Base-by-base conservation (phyloP, 2,797 vertebrate species). In the Sparidentex hasta region DNA sequence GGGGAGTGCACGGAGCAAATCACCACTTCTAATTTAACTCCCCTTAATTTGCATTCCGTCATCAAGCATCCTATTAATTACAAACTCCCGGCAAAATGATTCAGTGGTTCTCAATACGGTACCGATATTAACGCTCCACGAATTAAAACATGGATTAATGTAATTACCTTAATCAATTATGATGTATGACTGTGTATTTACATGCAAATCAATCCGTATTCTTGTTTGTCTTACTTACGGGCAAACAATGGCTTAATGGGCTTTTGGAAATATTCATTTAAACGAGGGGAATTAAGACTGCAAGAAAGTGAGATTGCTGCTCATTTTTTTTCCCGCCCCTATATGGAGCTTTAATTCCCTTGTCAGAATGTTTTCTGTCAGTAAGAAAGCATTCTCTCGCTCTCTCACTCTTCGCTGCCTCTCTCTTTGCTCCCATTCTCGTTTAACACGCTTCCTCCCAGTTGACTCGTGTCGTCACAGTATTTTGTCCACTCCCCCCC, bases 61-160 rank as follows among this genome's bases (percentile, higher is more conserved):
- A 84, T 79, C 76, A 84, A 72, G 73, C 76, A 61, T 65, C 62
- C 38, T 74, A 82, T 90, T 89, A 91, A 94, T 94, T 88, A 88
- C 75, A 64, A 75, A 79, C 52, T n/a, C 78, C 78, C 70, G 76
- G 80, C 70, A 70, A 81, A 85, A 85, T 79, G 70, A 76, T 81
- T 80, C 79, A 78, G 88, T 92, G 78, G 64, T 82, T 90, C 87
- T 75, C 38, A 88, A 77, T 82, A n/a, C 86, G 83, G 68, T 70
- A 65, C 73, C 80, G 48, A 74, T 88, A 79, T 81, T 68, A 86
- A 84, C 56, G 4, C 38, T 17, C 59, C 20, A 25, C 77, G 43
- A 69, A 84, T 77, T 33, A 66, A 69, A 71, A 82, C 18, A 62
- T 0, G 50, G 63, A 76, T 79, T 56, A 51, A 62, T 70, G 52